These are phyloP conservation scores for Scaptomyza reducta DNA, from an alignment of 2,888 invertebrate species.

Conservation along the genomic window DNA sequence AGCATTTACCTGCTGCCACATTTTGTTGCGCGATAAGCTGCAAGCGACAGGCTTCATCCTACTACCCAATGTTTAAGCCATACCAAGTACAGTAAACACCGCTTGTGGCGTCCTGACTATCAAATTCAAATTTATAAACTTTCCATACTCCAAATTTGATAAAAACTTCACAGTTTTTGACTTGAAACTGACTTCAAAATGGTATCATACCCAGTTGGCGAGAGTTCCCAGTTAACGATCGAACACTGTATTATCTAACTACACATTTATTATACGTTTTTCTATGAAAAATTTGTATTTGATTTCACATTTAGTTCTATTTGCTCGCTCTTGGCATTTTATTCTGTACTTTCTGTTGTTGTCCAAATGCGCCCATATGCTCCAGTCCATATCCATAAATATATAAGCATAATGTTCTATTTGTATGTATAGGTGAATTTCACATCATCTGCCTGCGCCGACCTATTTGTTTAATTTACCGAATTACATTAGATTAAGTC, in stretches of 20 bases:
- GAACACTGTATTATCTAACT: neutral
- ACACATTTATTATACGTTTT: slow-evolving; percentile 19
- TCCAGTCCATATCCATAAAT: slow-evolving; percentile 32
- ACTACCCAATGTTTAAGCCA: slow-evolving; percentile 6
- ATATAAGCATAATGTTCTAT: slow-evolving; percentile 3
- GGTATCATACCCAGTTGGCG: too few species aligned
- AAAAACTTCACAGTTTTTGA: neutral
- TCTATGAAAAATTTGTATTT: slow-evolving; percentile 60
- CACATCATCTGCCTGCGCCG: slow-evolving; percentile 31
- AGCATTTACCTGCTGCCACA: slow-evolving; percentile 60
- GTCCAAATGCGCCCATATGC: slow-evolving; percentile 57
- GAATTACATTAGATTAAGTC: slow-evolving; percentile 71
- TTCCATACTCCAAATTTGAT: neutral
- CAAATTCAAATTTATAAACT: neutral
- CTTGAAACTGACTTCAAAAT: neutral
- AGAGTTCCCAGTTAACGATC: neutral
- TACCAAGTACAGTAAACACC: neutral
- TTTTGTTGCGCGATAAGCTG: slow-evolving; percentile 56
- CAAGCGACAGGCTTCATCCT: slow-evolving; percentile 21
- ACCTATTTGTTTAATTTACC: slow-evolving; percentile 71
- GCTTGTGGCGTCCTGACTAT: too few species aligned
- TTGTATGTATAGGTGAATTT: slow-evolving; percentile 30
- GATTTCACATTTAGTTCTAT: slow-evolving; percentile 66
- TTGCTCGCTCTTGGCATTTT: slow-evolving; percentile 49
- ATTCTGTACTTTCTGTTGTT: neutral